Conservation (phyloP, 1,140 invertebrate genomes). For the Capitella teleta region DNA sequence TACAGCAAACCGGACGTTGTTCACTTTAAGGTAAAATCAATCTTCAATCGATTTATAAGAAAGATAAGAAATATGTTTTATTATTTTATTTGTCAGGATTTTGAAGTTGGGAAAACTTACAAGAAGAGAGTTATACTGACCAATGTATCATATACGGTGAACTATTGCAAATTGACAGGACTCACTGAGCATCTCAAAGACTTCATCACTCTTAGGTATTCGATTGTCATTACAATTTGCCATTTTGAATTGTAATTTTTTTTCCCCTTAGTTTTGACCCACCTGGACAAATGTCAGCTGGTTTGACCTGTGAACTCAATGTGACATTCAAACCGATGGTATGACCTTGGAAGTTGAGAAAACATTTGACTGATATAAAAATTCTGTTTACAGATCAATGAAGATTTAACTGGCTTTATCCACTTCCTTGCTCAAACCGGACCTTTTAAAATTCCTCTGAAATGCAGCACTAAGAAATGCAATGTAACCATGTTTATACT, state of each 20-base stretch:
- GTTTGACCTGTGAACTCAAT: constrained; percentile 39
- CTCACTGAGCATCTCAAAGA: constrained; percentile 40
- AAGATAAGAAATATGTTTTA: background rate
- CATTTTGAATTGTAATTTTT: background rate
- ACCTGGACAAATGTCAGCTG: constrained; percentile 42
- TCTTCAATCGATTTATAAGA: background rate
- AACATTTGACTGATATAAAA: background rate
- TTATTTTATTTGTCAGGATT: constrained; percentile 27
- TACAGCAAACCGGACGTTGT: constrained; percentile 40
- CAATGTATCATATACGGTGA: constrained; percentile 41
- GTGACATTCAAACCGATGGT: constrained; percentile 42
- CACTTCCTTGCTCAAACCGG: constrained; percentile 40
- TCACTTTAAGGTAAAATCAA: constrained; percentile 36
- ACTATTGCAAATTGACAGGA: constrained; percentile 35
- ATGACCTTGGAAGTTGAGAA: constrained; percentile 3
- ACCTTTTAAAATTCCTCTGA: constrained; percentile 35
- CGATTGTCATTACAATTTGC: background rate
- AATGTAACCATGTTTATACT: constrained; percentile 27
- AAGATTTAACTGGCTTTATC: constrained; percentile 36
- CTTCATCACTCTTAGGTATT: constrained; percentile 22
- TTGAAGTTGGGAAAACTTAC: constrained; percentile 39
- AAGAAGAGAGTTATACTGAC: constrained; percentile 39
- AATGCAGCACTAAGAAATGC: constrained; percentile 42
- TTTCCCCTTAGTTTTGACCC: constrained; percentile 34
- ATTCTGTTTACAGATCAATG: constrained; percentile 33